These are phyloP conservation scores for Brachycybe producta DNA, from an alignment of 2,888 invertebrate species.

Conservation along the genomic window DNA sequence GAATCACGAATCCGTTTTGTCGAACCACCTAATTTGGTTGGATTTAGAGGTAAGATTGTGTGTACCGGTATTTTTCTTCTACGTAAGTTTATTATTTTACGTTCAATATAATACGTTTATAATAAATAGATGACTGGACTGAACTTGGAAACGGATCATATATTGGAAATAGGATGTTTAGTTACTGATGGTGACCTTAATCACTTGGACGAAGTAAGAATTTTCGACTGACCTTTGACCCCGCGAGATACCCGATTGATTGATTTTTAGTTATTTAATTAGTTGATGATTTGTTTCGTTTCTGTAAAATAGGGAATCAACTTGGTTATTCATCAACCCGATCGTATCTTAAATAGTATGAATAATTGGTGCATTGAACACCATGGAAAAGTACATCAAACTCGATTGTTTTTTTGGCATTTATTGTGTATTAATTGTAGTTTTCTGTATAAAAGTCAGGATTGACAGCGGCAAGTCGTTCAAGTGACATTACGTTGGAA, in stretches of 20 bases:
- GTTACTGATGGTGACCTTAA: slow-evolving; percentile 71
- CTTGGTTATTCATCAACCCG: slow-evolving; percentile 63
- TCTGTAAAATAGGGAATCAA: slow-evolving; percentile 29
- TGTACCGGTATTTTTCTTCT: background rate
- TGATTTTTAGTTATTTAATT: slow-evolving; percentile 6
- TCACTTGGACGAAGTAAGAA: slow-evolving; percentile 46
- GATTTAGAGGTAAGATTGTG: slow-evolving; percentile 4
- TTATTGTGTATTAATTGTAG: background rate
- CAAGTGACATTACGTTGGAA: slow-evolving; percentile 49
- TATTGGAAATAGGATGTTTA: slow-evolving; percentile 79
- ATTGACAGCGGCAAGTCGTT: slow-evolving; percentile 54
- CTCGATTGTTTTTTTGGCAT: background rate
- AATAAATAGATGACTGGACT: slow-evolving; percentile 77
- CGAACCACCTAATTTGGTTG: background rate
- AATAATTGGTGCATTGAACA: slow-evolving; percentile 66
- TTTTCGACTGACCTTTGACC: background rate
- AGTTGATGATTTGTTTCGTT: background rate
- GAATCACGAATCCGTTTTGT: background rate
- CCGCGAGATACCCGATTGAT: background rate
- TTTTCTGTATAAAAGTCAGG: slow-evolving; percentile 51
- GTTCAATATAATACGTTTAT: too few species aligned
- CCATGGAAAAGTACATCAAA: slow-evolving; percentile 53
- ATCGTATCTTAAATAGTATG: slow-evolving; percentile 60
- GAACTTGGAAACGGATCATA: slow-evolving; percentile 56
- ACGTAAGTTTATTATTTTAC: too few species aligned